Evolutionary conservation across 2,113 vertebrate species (phyloP).

Genomic region (Prunella himalayana): DNA sequence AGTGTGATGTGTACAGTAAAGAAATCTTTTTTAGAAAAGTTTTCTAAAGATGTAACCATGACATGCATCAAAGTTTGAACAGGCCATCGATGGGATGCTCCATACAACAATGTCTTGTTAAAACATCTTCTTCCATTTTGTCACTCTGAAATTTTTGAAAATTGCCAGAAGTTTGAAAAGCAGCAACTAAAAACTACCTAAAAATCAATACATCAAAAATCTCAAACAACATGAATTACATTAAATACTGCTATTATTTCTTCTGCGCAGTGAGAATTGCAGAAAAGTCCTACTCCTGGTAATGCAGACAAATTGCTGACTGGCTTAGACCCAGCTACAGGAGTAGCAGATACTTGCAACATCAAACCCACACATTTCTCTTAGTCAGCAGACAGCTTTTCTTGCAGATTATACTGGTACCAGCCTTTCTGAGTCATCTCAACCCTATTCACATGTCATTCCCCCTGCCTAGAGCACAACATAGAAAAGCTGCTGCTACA

Average conservation of each 20-base stretch:
- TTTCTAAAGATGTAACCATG: background rate
- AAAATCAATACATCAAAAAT: background rate
- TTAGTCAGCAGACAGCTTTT: background rate
- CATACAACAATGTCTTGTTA: background rate
- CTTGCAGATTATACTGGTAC: background rate
- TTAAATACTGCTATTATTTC: background rate
- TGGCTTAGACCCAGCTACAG: background rate
- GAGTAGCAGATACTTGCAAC: background rate
- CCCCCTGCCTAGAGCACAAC: no score
- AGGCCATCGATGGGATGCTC: background rate
- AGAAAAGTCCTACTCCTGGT: background rate
- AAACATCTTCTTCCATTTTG: background rate
- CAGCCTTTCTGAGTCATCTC: background rate
- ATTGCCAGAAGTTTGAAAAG: background rate
- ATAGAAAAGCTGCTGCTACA: background rate
- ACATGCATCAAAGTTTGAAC: background rate
- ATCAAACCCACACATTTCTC: background rate
- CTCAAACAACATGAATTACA: background rate
- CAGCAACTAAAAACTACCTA: background rate
- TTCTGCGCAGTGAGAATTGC: background rate
- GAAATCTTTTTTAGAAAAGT: background rate
- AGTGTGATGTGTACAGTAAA: background rate
- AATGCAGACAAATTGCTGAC: background rate
- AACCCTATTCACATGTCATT: fast-evolving
- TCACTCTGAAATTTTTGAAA: background rate